phyloP scores from a whole-genome alignment of 1,140 invertebrate genomes.

The Bombyx mori region DNA sequence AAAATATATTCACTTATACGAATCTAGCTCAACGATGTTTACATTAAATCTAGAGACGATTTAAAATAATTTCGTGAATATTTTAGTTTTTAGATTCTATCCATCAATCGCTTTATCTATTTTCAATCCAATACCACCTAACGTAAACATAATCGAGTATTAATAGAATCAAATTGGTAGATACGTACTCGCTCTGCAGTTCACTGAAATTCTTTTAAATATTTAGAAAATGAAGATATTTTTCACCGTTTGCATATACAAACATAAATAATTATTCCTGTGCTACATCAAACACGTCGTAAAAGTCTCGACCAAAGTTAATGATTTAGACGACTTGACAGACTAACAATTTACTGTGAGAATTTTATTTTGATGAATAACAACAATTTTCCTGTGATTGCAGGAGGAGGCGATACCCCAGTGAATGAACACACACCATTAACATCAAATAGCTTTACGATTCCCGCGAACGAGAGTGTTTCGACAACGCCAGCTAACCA shows the following conservation, averaged over 20 bases:
- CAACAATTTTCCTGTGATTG: slow-evolving; percentile 16
- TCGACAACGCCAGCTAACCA: no score
- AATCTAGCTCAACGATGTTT: no score
- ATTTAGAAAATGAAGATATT: slow-evolving; percentile 42
- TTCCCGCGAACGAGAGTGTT: no score
- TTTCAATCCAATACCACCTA: slow-evolving; percentile 2
- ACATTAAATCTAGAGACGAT: no score
- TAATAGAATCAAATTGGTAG: neutral
- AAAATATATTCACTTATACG: no score
- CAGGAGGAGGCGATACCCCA: slow-evolving; percentile 63
- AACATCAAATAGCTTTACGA: no score
- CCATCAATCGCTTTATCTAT: neutral
- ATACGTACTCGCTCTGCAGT: neutral
- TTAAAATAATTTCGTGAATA: no score
- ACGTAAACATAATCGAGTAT: neutral
- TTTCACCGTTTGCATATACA: slow-evolving; percentile 13
- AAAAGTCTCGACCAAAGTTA: slow-evolving; percentile 7
- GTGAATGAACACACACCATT: slow-evolving; percentile 23
- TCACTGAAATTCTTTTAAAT: slow-evolving; percentile 33
- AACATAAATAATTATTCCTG: slow-evolving; percentile 25
- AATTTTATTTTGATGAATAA: no score
- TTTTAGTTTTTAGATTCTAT: no score
- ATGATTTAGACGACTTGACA: slow-evolving; percentile 7
- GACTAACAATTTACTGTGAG: neutral
- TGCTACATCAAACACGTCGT: slow-evolving; percentile 11